Evolutionary conservation across 2,113 vertebrate genomes (phyloP).

Genomic region (Campylomormyrus tamandua): DNA sequence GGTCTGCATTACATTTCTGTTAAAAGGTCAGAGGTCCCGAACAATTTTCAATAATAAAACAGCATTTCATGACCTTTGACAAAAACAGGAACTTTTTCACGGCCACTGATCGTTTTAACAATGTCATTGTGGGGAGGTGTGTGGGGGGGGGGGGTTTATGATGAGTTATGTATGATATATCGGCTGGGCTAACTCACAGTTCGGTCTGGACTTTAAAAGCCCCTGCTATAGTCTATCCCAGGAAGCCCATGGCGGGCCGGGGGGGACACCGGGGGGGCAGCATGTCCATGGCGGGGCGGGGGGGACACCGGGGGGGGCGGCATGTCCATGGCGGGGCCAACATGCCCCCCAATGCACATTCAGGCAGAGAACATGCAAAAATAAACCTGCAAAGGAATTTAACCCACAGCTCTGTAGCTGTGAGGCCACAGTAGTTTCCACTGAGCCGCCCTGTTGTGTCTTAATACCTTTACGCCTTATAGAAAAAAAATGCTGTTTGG

Average conservation of each 20-base stretch:
- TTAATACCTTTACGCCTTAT: neutral
- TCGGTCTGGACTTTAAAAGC: no score
- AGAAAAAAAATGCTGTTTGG: neutral
- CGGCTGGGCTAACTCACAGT: neutral
- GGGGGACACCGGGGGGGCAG: no score
- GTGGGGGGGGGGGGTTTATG: neutral
- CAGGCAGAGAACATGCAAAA: neutral
- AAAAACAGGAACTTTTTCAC: neutral
- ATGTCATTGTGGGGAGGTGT: neutral
- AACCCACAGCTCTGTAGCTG: neutral
- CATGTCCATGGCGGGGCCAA: neutral
- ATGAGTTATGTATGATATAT: neutral
- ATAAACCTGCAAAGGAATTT: neutral
- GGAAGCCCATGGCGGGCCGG: no score
- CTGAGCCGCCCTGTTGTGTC: neutral
- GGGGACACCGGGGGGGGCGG: no score
- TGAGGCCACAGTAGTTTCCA: neutral
- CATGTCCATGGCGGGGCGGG: no score
- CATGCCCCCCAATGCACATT: neutral
- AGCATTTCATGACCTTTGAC: neutral
- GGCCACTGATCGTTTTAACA: neutral
- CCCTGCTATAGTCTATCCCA: no score
- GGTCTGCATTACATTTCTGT: neutral
- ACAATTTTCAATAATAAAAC: neutral
- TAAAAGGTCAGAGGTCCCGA: neutral